phyloP scores from a whole-genome alignment of 2,113 vertebrate genomes.

The Phocoena phocoena region DNA sequence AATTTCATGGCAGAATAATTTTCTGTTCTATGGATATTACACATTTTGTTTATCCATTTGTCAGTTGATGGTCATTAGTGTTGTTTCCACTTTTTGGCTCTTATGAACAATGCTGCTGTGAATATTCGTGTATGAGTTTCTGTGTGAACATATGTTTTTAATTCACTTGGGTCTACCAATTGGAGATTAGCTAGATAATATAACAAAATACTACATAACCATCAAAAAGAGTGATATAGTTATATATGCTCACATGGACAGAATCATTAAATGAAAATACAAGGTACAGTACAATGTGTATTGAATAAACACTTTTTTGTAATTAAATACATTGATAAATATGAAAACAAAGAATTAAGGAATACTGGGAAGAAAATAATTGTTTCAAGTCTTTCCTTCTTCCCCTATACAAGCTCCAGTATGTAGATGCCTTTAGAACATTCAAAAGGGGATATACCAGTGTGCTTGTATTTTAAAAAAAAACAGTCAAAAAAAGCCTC shows the following conservation, averaged over 20 bases:
- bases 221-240: neutral
- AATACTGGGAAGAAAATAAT: neutral
- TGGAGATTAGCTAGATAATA: constrained; percentile 36
- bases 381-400: neutral
- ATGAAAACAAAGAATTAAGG: neutral
- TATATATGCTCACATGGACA: neutral
- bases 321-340: neutral
- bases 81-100: neutral
- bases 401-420: neutral
- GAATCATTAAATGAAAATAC: constrained; percentile 16
- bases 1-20: neutral
- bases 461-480: neutral
- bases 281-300: neutral
- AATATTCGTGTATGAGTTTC: constrained; percentile 22
- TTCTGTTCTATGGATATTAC: neutral
- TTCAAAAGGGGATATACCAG: neutral
- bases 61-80: neutral
- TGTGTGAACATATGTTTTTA: constrained; percentile 29
- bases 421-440: neutral
- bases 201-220: constrained; percentile 15
- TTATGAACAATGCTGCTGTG: constrained; percentile 6
- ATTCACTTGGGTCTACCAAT: neutral
- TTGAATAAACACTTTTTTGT: neutral
- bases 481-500: neutral
- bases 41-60: constrained; percentile 31